Base-by-base conservation (phyloP, 2,888 invertebrate species). In the Drosophila suboccidentalis region DNA sequence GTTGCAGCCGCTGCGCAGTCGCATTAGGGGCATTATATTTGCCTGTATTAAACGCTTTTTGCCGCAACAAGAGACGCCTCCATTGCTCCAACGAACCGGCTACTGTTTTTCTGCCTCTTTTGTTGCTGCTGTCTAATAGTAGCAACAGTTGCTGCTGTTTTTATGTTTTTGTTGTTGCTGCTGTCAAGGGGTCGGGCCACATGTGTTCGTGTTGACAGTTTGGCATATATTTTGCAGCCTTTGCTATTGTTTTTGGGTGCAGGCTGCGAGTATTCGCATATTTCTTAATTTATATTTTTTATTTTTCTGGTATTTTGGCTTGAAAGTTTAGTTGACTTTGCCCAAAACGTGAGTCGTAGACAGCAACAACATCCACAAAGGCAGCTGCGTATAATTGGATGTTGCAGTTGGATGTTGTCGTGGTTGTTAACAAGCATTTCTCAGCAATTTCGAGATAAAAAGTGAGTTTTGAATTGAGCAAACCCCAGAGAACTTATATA, bases 281-380 rank as follows among this genome's bases (percentile, higher is more conserved):
- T 61, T 46, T 51, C 10, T 59, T 32, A 13, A 38, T 22, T 53
- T 43, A 8, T 58, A 22, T 58, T 65, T 38, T 4, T 38, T 2
- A 4, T 26, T 26, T 57, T 36, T 38, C 8, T 50, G 9, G 11
- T 51, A 32, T 53, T 59, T 49, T 50, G 34, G 34, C 49, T 69
- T 41, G 41, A 82, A 85, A 85, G 79, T 87, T 82, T 67, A 67
- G 72, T 78, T 78, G 82, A 49, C 34, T 71, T 79, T 47, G 69
- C 67, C 87, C 66, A 78, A 82, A 81, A 67, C 62, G 70, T 70
- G 58, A 34, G 64, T 61, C 43, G 63, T 57, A 59, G 61, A 55
- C 51, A 69, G 58, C 17, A 44, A 41, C 53, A 49, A 41, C 55
- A 55, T 32, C 26, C n/a, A 10, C 41, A 53, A 5, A 39, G 32